phyloP scores from a whole-genome alignment of 2,888 invertebrate species.

The Polydrusus tereticollis region DNA sequence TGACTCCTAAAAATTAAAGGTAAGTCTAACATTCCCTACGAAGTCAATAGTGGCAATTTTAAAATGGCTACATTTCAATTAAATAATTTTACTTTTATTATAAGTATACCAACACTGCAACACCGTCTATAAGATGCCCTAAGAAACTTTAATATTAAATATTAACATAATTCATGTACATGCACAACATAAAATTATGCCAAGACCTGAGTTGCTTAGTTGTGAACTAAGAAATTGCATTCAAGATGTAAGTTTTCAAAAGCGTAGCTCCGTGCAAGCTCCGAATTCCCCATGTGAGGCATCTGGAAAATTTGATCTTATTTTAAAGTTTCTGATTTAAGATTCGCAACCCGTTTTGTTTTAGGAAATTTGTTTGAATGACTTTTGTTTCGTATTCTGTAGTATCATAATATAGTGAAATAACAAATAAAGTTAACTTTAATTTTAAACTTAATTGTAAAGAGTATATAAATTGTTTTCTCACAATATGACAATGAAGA shows the following conservation, averaged over 20 bases:
- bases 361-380: not conserved
- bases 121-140: not conserved
- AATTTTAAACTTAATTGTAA: not conserved
- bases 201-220: not conserved
- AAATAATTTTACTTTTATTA: not conserved
- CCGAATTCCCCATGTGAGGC: constrained; percentile 10
- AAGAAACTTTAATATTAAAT: not conserved
- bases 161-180: not conserved
- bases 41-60: no score
- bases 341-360: constrained; percentile 3
- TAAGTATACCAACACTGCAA: not conserved
- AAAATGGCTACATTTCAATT: not conserved
- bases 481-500: no score
- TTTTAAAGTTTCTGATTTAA: constrained; percentile 16
- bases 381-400: not conserved
- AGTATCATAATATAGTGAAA: not conserved
- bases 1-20: no score
- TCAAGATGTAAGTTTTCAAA: constrained; percentile 10
- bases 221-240: constrained; percentile 4
- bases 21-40: no score
- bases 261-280: not conserved
- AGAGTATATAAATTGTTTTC: not conserved
- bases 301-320: constrained; percentile 17
- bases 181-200: not conserved
- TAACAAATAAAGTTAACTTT: not conserved